Evolutionary conservation across 2,113 vertebrate species (phyloP), one percentile per base, ranked within the genome.

Genomic region (Chloroceryle aenea): DNA sequence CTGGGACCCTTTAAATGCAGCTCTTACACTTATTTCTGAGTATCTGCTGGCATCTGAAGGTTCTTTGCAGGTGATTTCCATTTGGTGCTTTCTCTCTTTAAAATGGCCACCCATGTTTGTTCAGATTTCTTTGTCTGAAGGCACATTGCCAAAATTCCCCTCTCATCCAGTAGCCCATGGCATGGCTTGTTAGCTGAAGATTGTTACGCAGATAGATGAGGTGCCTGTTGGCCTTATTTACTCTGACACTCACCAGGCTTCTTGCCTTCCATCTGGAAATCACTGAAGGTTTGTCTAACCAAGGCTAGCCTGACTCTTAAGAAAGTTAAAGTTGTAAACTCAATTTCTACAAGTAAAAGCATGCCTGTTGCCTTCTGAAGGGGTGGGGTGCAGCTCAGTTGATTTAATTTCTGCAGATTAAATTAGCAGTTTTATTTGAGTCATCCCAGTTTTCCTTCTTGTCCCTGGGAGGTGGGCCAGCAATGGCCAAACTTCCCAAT

Each of bases 311-410:
- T 62, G 68, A 68, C 64, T 74, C 56, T 61, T 25, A n/a, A 63
- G 64, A 74, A 85, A 66, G 48, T 68, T 55, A 66, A 77, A 89
- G 21, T 12, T 82, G 45, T 48, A 48, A 87, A 75, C 40, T 79
- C 40, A n/a, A 11, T 76, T 82, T 53, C 81, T 79, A 22, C 85
- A 89, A 66, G 58, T 94, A 76, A 91, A 89, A 91, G 66, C 93
- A 91, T 2, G 56, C 48, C 82, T 58, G 32, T 10, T 78, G 86
- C 38, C 80, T 95, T 81, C 62, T 47, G 29, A 76, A 80, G 47
- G 78, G 82, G 69, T 48, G 32, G 55, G 15, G 85, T 90, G 42
- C 38, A 67, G 38, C 26, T 50, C 43, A 69, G 1, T 29, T 69
- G 23, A 69, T 92, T 75, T 89, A 43, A 47, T 89, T 94, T 92